Evolutionary conservation across 2,888 invertebrate species (phyloP).

Genomic region (Scaptomyza tumidula): DNA sequence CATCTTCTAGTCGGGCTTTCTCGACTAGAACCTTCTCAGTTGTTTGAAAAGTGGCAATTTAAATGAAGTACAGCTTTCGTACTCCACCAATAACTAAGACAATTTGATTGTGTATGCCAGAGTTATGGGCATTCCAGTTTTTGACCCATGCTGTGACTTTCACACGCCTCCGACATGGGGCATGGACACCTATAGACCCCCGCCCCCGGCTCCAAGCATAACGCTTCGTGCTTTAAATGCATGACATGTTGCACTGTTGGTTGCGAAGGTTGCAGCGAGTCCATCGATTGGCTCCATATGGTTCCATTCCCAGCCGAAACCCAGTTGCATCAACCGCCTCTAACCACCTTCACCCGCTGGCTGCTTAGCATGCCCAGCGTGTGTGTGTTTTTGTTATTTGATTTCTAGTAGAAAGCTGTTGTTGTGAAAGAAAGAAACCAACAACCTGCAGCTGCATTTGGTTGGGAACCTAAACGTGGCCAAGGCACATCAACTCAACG

Average conservation of each 20-base stretch:
- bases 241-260: slow-evolving; percentile 35
- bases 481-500: slow-evolving; percentile 6
- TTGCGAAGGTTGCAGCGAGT: slow-evolving; percentile 30
- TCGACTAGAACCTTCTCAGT: too few relatives aligned
- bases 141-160: slow-evolving; percentile 38
- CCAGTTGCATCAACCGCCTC: slow-evolving; percentile 1
- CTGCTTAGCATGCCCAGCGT: slow-evolving; percentile 66
- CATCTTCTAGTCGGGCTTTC: too few relatives aligned
- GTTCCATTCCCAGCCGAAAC: slow-evolving; percentile 5
- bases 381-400: slow-evolving; percentile 43
- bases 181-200: slow-evolving; percentile 28
- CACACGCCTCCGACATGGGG: slow-evolving; percentile 51
- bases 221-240: slow-evolving; percentile 34
- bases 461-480: slow-evolving; percentile 24
- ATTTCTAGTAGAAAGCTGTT: slow-evolving; percentile 58
- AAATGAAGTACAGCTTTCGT: too few relatives aligned
- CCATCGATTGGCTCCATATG: background rate
- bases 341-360: background rate
- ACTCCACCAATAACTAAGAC: too few relatives aligned
- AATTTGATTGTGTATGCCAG: background rate
- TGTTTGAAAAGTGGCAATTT: too few relatives aligned
- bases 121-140: background rate
- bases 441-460: slow-evolving; percentile 33
- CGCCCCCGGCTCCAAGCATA: background rate
- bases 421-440: background rate